Evolutionary conservation across 1,140 invertebrate species (phyloP), one percentile per base, ranked within the genome.

Genomic region (Sitophilus oryzae): DNA sequence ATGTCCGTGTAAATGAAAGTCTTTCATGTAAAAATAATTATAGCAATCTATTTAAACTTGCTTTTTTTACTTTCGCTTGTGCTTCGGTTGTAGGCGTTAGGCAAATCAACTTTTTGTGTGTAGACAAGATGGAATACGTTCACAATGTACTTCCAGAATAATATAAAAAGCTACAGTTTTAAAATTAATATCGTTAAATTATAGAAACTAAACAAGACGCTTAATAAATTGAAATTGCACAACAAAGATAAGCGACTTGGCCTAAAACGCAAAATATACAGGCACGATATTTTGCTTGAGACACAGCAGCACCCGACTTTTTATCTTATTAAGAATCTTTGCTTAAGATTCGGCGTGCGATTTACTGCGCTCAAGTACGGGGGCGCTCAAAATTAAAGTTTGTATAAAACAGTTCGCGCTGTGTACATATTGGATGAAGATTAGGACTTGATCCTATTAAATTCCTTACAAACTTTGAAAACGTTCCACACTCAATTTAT

Each of bases 381-480:
- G n/a, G 11, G n/a, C n/a, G 38, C 14, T 22, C 47, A 55, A 55
- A 47, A 55, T 41, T 9, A 34, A 38, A 51, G 44, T 56, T 47
- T 36, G 8, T 19, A n/a, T 37, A 37, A 44, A 56, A 56, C 47
- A 49, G 44, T 50, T 56, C 54, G 34, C 18, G 14, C 18, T 56
- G 54, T 56, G 47, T 56, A 56, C 41, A 50, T 44, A 43, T 51
- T 36, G 40, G 47, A 37, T 45, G 30, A 51, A 44, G 54, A 50
- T 56, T 51, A 50, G 47, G 38, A 44, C 38, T 56, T 44, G 41
- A 56, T 50, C 54, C 25, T 44, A 56, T 49, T 56, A 56, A 56
- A 51, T 51, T 47, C 54, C 41, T 56, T 49, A 56, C 40, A 56
- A 49, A 55, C 47, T 55, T 25, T 30, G 37, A 52, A 59, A 46